These are phyloP conservation scores for Yponomeuta malinellus DNA, from an alignment of 2,888 invertebrate species.

Conservation along the genomic window DNA sequence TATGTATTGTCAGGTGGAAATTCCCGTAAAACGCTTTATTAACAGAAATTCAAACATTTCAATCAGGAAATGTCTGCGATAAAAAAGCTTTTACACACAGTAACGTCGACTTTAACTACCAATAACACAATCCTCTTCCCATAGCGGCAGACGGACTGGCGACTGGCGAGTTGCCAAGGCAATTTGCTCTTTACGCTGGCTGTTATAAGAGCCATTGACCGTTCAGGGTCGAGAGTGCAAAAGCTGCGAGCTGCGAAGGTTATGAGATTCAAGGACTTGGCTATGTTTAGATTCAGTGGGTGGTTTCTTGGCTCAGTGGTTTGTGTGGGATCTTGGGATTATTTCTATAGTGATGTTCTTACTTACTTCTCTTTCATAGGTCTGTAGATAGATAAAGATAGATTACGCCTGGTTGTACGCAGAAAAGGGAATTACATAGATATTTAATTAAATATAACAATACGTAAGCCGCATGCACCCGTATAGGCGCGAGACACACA, in stretches of 20 bases:
- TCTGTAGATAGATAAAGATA: no score
- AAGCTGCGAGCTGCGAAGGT: background rate
- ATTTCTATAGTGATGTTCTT: no score
- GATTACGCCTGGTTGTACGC: no score
- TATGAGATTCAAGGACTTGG: background rate
- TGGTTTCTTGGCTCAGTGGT: no score
- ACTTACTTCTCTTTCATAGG: no score
- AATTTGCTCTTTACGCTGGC: background rate
- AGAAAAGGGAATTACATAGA: no score
- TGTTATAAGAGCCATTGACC: constrained; percentile 4
- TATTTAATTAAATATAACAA: no score
- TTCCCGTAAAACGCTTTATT: background rate
- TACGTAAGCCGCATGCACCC: no score
- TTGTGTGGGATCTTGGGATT: no score
- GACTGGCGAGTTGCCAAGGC: constrained; percentile 14
- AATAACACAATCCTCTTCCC: constrained; percentile 5
- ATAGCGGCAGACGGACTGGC: constrained; percentile 12
- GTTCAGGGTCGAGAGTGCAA: constrained; percentile 3
- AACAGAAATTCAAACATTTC: background rate
- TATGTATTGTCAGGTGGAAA: background rate
- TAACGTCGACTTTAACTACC: background rate
- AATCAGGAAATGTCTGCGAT: background rate
- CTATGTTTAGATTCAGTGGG: no score
- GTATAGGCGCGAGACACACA: no score
- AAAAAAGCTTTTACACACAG: background rate